Percentiles rank a stretch among this genome's conserved stretches.
These are phyloP conservation scores for Nibea coibor DNA, from an alignment of 2,113 vertebrate genomes.

Conservation along the genomic window DNA sequence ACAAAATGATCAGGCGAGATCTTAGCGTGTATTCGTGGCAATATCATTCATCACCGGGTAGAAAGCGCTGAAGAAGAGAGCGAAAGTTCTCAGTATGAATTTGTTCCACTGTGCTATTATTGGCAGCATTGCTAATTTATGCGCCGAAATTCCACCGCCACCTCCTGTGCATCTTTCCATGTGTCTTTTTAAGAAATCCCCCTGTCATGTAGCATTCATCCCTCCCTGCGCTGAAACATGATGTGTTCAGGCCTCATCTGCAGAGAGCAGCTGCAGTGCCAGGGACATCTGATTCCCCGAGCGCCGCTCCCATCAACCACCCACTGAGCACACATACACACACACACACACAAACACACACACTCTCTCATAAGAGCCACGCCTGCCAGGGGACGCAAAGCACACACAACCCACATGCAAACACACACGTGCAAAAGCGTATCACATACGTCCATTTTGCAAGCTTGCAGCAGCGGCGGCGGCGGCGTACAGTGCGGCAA, in stretches of 20 bases:
- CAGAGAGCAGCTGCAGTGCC: slow-evolving; percentile 68
- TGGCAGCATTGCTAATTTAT: slow-evolving; percentile 17
- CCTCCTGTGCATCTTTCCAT: slow-evolving; percentile 1
- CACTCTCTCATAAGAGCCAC: slow-evolving; percentile 43
- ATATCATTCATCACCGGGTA: slow-evolving; percentile 47
- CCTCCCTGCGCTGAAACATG: slow-evolving; percentile 10
- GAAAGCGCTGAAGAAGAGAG: slow-evolving; percentile 2
- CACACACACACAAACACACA: neutral
- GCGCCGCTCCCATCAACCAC: slow-evolving; percentile 65
- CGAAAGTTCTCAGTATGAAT: slow-evolving; percentile 14
- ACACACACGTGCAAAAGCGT: slow-evolving; percentile 13
- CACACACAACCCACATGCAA: slow-evolving; percentile 35
- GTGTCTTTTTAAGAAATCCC: slow-evolving; percentile 43
- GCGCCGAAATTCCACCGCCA: neutral
- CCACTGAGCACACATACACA: slow-evolving; percentile 40
- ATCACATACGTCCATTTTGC: slow-evolving; percentile 21
- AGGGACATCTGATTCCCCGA: slow-evolving; percentile 50
- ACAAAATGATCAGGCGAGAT: slow-evolving; percentile 15
- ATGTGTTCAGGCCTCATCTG: slow-evolving; percentile 49
- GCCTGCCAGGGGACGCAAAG: slow-evolving; percentile 54
- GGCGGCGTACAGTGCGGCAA: neutral
- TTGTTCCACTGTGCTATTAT: slow-evolving; percentile 41
- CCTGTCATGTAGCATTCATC: slow-evolving; percentile 23
- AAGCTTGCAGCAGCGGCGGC: slow-evolving; percentile 18
- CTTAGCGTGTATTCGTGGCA: slow-evolving; percentile 17